Base-by-base conservation (phyloP, 2,888 invertebrate genomes). In the Hymenopus coronatus region DNA sequence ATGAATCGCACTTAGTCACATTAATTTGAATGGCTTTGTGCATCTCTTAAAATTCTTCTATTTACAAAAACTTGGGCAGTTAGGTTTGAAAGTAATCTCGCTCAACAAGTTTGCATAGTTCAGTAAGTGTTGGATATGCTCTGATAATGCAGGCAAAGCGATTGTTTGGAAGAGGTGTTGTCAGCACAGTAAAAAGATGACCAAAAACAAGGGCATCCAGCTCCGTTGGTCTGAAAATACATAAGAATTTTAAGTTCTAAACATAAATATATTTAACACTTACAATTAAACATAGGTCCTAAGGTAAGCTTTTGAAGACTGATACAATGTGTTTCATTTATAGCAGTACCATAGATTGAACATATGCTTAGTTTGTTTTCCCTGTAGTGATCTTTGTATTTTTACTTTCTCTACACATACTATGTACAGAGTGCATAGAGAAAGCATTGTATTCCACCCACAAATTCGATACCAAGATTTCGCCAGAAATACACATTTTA, bases 151-250 rank as follows among this genome's bases (percentile, higher is more conserved):
- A 96, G 0, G 97, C 97, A 88, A 99, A 94, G 90, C 95, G 95
- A 91, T 96, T 96, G 92, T 97, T 97, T 0, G 98, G 98, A 83
- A 99, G 94, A 3, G 97, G 96, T 8, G 98, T 98, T 12, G 99
- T 99, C 90, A 99, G 94, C 91, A 99, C 96, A 0, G 98, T 97
- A 94, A 97, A 99, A n/a, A 99, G 95, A 93, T 99, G 99, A 0
- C 99, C 99, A 94, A 99, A 99, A 0, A 98, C 97, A 81, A 99
- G 94, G 2, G 99, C 99, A 93, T 99, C 99, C 90, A 99, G 94
- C 93, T 99, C 99, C 54, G 98, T 98, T 0, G 99, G 98, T 88
- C 97, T 97, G 94, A 91, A 94, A 93, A 91, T 90, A 90, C 91
- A 90, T 90, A 84, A 85, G 4, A 14, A 54, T 54, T 54, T 54